phyloP scores from a whole-genome alignment of 2,797 vertebrate genomes.

The Bufotes viridis region DNA sequence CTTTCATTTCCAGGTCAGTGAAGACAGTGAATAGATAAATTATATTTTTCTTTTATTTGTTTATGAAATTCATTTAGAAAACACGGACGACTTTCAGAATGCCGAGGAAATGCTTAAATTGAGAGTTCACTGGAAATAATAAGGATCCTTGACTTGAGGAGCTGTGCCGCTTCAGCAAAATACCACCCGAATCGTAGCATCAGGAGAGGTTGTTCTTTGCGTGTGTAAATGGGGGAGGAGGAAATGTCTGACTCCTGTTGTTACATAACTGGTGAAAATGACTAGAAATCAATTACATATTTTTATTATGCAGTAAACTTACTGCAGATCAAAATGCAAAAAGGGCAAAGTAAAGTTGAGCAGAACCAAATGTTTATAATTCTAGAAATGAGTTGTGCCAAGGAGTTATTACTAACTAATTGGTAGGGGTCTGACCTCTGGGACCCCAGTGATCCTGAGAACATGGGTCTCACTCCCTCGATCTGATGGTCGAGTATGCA shows the following conservation, averaged over 20 bases:
- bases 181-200: neutral
- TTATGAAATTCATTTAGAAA: conserved; percentile 10
- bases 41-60: neutral
- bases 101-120: neutral
- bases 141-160: conserved; percentile 15
- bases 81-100: neutral
- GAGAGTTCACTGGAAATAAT: conserved; percentile 21
- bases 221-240: conserved; percentile 1
- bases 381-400: neutral
- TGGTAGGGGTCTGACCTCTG: no score
- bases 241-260: neutral
- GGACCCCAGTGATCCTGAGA: no score
- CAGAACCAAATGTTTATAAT: neutral
- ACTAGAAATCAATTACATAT: neutral
- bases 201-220: neutral
- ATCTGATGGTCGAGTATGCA: no score
- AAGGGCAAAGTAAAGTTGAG: neutral
- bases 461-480: no score
- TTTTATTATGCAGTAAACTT: neutral
- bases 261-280: neutral
- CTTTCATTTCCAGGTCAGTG: neutral
- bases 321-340: neutral
- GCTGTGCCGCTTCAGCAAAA: conserved; percentile 7
- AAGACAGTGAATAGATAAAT: neutral
- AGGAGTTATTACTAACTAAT: no score